Conservation (phyloP, 2,888 invertebrate species). For the Tetranychus piercei region DNA sequence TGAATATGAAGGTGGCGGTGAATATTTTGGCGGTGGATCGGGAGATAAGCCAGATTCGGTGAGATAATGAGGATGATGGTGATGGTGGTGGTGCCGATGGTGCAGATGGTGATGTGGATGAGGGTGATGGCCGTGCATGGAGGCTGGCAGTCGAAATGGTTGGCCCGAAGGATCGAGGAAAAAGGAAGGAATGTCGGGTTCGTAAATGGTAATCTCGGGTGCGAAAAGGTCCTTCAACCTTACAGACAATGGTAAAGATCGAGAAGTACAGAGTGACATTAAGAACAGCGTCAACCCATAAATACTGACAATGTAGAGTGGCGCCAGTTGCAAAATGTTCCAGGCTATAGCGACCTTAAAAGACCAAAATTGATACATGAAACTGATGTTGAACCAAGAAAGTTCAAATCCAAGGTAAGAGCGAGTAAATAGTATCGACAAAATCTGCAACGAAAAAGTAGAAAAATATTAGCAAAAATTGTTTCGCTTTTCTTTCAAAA, state of each 20-base stretch:
- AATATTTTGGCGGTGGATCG: conserved; percentile 78
- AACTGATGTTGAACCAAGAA: conserved; percentile 17
- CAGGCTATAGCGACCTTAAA: conserved; percentile 45
- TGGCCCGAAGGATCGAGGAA: background rate
- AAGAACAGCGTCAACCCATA: background rate
- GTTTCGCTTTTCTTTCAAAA: background rate
- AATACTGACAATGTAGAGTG: conserved; percentile 45
- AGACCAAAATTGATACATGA: conserved; percentile 44
- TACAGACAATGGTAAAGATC: background rate
- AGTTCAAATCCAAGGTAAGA: conserved; percentile 19
- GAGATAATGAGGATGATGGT: conserved; percentile 21
- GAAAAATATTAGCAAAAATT: background rate
- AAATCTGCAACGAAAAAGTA: conserved; percentile 35
- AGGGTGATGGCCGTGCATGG: too few relatives aligned
- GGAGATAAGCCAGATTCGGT: background rate
- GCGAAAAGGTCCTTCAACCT: conserved; percentile 14
- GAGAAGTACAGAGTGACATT: background rate
- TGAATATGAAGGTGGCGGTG: conserved; percentile 76
- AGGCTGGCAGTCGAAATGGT: background rate
- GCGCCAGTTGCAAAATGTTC: conserved; percentile 49
- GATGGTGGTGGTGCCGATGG: background rate
- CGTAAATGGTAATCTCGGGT: conserved; percentile 12
- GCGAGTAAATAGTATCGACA: conserved; percentile 45
- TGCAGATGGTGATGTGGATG: background rate
- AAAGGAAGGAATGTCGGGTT: background rate